These are phyloP conservation scores for Drosophila phalerata DNA, from an alignment of 2,888 invertebrate genomes.

Conservation along the genomic window DNA sequence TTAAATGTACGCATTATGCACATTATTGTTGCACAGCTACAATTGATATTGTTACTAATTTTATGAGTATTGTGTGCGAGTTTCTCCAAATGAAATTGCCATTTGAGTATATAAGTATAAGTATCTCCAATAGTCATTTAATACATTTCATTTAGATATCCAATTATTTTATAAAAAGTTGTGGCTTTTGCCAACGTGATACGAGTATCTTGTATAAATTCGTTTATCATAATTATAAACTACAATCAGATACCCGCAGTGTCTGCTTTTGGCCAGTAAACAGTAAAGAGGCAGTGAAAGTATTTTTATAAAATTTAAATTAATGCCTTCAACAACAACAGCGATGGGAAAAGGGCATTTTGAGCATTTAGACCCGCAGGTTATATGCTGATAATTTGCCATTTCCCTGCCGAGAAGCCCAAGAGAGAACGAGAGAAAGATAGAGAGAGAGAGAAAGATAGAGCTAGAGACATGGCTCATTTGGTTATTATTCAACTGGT, in stretches of 20 bases:
- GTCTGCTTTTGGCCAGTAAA: conserved; percentile 31
- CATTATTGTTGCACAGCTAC: conserved; percentile 47
- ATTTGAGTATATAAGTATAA: not conserved
- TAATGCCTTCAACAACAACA: conserved; percentile 43
- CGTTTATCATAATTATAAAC: conserved; percentile 63
- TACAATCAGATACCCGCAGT: conserved; percentile 36
- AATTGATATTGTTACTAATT: conserved; percentile 60
- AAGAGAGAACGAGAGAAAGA: not conserved
- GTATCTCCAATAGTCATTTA: not conserved
- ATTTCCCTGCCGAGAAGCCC: conserved; percentile 58
- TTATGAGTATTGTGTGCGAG: conserved; percentile 28
- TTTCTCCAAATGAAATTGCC: conserved; percentile 10
- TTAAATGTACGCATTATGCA: conserved; percentile 42
- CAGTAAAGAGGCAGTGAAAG: conserved; percentile 71
- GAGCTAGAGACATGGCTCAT: conserved; percentile 56
- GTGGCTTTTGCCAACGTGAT: conserved; percentile 15
- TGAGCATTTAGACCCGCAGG: conserved; percentile 58
- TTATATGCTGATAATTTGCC: conserved; percentile 75
- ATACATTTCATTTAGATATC: conserved; percentile 6
- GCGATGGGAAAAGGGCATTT: conserved; percentile 43
- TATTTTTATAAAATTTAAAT: conserved; percentile 67
- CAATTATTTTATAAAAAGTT: conserved; percentile 34
- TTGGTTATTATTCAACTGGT: conserved; percentile 76
- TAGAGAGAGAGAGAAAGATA: not conserved
- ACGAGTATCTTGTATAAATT: conserved; percentile 30